These are phyloP conservation scores for Masticophis lateralis DNA, from an alignment of 2,797 vertebrate genomes.

Conservation along the genomic window DNA sequence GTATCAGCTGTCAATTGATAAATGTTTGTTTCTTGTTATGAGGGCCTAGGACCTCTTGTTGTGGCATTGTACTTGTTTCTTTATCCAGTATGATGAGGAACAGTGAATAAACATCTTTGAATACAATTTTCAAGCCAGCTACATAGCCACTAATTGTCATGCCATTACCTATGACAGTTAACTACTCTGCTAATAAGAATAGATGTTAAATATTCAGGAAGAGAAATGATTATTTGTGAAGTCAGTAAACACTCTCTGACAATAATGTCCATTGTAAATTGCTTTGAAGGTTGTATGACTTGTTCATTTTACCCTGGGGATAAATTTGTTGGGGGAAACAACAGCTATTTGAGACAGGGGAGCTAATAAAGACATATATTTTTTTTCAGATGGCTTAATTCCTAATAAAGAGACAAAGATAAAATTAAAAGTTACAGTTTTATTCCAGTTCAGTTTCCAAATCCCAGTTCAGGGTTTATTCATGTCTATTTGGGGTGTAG, in stretches of 20 bases:
- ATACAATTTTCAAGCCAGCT: not conserved
- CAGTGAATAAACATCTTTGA: not conserved
- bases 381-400: not conserved
- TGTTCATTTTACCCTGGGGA: not conserved
- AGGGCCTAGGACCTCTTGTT: not conserved
- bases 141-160: not conserved
- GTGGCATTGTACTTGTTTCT: not conserved
- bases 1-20: not conserved
- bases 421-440: not conserved
- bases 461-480: not conserved
- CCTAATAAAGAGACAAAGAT: not conserved
- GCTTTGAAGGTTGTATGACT: not conserved
- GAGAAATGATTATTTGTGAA: not conserved
- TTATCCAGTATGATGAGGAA: not conserved
- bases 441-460: not conserved
- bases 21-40: not conserved
- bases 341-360: not conserved
- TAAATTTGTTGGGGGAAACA: not conserved
- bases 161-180: not conserved
- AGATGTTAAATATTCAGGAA: not conserved
- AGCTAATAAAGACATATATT: not conserved
- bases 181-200: not conserved
- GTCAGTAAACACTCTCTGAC: not conserved
- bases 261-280: not conserved
- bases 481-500: not conserved